These are phyloP conservation scores for Enteromius anoplus DNA, from an alignment of 2,797 vertebrate species.

Conservation along the genomic window DNA sequence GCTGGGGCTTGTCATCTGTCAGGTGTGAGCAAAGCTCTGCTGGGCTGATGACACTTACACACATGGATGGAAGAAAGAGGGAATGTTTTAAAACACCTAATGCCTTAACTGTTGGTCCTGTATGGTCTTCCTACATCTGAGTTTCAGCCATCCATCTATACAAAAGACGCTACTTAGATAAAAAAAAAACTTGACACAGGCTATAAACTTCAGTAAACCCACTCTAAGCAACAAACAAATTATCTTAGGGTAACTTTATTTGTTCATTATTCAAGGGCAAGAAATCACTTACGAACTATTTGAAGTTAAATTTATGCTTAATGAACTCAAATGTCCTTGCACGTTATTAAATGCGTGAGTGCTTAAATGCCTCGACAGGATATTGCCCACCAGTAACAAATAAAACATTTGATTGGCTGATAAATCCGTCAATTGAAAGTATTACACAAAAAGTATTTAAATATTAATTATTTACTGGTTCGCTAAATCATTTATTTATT, in stretches of 20 bases:
- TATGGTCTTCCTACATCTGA: background rate
- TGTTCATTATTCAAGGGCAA: background rate
- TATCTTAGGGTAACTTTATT: too few species aligned
- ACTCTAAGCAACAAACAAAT: background rate
- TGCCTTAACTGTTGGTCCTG: background rate
- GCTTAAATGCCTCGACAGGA: background rate
- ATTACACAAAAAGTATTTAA: too few species aligned
- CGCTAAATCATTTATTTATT: too few species aligned
- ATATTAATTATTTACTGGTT: too few species aligned
- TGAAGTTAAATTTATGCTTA: background rate
- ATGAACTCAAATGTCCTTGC: background rate
- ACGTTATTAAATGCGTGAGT: background rate
- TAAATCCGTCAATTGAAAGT: background rate
- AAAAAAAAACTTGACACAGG: background rate
- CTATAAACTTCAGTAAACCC: background rate
- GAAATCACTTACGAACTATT: background rate
- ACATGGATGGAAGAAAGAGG: constrained; percentile 45
- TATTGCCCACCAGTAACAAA: background rate
- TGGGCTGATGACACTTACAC: constrained; percentile 54
- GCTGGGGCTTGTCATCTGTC: constrained; percentile 93
- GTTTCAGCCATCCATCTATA: background rate
- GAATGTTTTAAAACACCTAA: constrained; percentile 54
- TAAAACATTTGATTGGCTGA: background rate
- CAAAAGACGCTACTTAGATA: background rate
- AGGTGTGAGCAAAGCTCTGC: constrained; percentile 78